Evolutionary conservation across 1,140 invertebrate genomes (phyloP), one percentile per base, ranked within the genome.

Genomic region (Conopomorpha cramerella): DNA sequence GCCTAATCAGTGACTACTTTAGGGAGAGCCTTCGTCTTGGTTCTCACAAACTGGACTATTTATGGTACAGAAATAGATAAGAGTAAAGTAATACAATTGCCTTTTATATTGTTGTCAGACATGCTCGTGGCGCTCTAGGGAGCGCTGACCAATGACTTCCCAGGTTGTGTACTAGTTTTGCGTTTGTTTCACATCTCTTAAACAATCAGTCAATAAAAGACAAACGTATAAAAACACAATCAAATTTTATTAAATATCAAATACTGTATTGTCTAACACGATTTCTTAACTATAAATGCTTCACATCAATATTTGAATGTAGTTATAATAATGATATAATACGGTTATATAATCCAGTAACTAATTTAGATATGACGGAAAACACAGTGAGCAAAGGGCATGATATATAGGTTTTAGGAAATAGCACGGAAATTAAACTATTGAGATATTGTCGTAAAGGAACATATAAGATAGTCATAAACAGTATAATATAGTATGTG

Each of bases 171-270:
- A n/a, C n/a, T n/a, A n/a, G n/a, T n/a, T n/a, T n/a, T n/a, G n/a
- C n/a, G n/a, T n/a, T n/a, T n/a, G n/a, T n/a, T n/a, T n/a, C n/a
- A n/a, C n/a, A n/a, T n/a, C n/a, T n/a, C n/a, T 26, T 14, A 26
- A 3, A 10, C 8, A 26, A 27, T n/a, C 11, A 33, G 19, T 11
- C 16, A 63, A 68, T 59, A 52, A 68, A 59, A 63, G 10, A 23
- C 46, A 18, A 10, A 14, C 41, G 27, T 58, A 57, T 58, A 67
- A 74, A 67, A 74, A 74, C 70, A 74, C 70, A 74, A 72, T 74
- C 70, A 74, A 72, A 74, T 72, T 72, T 74, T 72, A 72, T 74
- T 74, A 68, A 72, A 74, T 74, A 74, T 74, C 66, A 74, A 74
- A 74, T 74, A 74, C 67, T 71, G 70, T 72, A 74, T 72, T 74